Evolutionary conservation across 2,888 invertebrate genomes (phyloP).

Genomic region (Ophioninae sp.): DNA sequence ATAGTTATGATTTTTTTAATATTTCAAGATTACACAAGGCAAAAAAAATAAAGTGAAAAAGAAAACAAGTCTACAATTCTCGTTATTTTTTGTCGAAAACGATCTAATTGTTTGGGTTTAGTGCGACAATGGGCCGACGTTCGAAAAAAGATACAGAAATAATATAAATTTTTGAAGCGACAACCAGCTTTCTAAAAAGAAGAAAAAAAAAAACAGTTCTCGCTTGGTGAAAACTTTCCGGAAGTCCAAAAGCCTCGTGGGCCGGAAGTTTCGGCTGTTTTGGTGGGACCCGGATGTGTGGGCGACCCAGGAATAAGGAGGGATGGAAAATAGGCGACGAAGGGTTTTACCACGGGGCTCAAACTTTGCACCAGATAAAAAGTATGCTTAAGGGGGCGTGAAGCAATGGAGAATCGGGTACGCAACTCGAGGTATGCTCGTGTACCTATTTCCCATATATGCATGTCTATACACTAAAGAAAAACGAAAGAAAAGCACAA

Average conservation of each 20-base stretch:
- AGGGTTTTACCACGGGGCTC: conserved; percentile 25
- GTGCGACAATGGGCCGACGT: neutral
- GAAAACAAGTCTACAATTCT: too few relatives aligned
- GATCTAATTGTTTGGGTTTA: too few relatives aligned
- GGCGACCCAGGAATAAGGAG: conserved; percentile 19
- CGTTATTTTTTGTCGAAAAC: too few relatives aligned
- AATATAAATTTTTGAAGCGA: neutral
- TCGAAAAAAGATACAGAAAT: neutral
- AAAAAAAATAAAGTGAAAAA: too few relatives aligned
- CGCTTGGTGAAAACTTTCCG: neutral
- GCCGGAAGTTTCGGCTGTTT: neutral
- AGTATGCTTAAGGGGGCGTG: conserved; percentile 35
- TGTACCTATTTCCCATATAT: neutral
- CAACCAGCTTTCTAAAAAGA: neutral
- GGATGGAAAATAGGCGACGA: conserved; percentile 15
- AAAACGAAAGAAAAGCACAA: conserved; percentile 33
- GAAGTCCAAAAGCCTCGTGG: neutral
- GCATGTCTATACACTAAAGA: conserved; percentile 14
- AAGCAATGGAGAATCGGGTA: conserved; percentile 22
- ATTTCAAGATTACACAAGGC: too few relatives aligned
- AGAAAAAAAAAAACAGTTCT: neutral
- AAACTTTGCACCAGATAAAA: conserved; percentile 44
- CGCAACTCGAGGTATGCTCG: conserved; percentile 5
- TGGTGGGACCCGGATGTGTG: neutral
- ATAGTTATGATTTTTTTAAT: too few relatives aligned